Evolutionary conservation across 2,113 vertebrate species (phyloP).

Genomic region (Chinchilla lanigera): DNA sequence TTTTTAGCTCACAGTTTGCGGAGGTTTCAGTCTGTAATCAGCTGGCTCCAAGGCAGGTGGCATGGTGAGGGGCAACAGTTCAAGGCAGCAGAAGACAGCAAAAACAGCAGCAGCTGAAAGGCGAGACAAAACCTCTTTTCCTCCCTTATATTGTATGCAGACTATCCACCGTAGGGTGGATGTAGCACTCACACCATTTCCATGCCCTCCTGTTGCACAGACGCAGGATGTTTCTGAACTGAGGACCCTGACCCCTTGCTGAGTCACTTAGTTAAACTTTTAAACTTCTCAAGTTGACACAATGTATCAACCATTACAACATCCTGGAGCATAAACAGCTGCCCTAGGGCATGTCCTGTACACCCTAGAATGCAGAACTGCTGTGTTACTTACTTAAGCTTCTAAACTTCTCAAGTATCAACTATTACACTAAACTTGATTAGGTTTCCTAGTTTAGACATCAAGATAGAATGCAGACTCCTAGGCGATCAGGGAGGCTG

Average conservation of each 20-base stretch:
- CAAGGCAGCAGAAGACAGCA: no score
- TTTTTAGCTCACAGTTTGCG: no score
- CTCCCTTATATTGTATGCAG: no score
- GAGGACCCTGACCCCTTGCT: not conserved
- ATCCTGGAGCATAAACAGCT: not conserved
- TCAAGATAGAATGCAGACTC: not conserved
- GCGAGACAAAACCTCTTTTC: no score
- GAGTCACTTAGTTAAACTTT: not conserved
- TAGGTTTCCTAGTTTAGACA: slow-evolving; percentile 54
- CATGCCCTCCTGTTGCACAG: no score
- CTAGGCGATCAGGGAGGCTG: not conserved
- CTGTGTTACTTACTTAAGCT: not conserved
- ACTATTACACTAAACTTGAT: not conserved
- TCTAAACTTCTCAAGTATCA: not conserved
- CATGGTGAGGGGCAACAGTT: no score
- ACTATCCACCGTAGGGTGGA: no score
- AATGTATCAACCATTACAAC: not conserved
- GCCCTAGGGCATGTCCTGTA: not conserved
- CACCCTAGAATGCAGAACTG: not conserved
- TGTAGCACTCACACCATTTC: no score
- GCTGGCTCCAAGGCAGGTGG: not conserved
- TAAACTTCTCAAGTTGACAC: not conserved
- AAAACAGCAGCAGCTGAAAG: no score
- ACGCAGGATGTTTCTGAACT: no score
- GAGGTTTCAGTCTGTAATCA: not conserved